These are phyloP conservation scores for Diadumene lineata DNA, from an alignment of 92 coral and sea anemone genomes.

Conservation along the genomic window DNA sequence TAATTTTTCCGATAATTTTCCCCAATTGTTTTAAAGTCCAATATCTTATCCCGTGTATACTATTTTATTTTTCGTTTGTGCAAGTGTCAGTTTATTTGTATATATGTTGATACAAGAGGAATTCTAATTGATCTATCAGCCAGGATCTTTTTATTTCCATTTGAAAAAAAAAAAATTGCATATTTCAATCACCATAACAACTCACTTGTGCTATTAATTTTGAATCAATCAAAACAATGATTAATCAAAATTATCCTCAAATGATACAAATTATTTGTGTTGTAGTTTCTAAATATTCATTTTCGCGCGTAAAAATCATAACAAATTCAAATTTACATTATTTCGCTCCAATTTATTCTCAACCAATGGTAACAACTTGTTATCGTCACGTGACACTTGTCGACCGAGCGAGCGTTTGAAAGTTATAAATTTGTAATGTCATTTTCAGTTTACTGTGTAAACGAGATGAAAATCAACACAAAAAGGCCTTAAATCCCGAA, in stretches of 20 bases:
- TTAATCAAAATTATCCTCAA: too few species aligned
- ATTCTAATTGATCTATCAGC: too few species aligned
- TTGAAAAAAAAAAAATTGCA: too few species aligned
- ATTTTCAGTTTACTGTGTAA: conserved; percentile 42
- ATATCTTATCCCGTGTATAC: too few species aligned
- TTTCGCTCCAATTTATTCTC: conserved; percentile 66
- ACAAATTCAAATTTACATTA: conserved; percentile 35
- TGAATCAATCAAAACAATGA: too few species aligned
- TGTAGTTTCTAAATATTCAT: neutral
- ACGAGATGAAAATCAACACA: conserved; percentile 8
- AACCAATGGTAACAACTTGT: conserved; percentile 58
- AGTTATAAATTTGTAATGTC: conserved; percentile 81
- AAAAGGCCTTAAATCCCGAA: conserved; percentile 14
- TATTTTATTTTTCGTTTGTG: neutral
- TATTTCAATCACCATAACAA: neutral
- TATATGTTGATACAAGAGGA: neutral
- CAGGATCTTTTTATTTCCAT: neutral
- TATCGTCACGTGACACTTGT: conserved; percentile 45
- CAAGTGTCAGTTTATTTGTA: neutral
- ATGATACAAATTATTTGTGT: too few species aligned
- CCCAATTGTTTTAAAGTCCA: neutral
- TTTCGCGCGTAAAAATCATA: conserved; percentile 28
- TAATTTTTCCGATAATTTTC: too few species aligned
- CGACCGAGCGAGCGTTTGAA: conserved; percentile 69
- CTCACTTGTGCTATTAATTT: neutral